Base-by-base conservation (phyloP, 2,113 vertebrate genomes). In the Lepisosteus oculatus region DNA sequence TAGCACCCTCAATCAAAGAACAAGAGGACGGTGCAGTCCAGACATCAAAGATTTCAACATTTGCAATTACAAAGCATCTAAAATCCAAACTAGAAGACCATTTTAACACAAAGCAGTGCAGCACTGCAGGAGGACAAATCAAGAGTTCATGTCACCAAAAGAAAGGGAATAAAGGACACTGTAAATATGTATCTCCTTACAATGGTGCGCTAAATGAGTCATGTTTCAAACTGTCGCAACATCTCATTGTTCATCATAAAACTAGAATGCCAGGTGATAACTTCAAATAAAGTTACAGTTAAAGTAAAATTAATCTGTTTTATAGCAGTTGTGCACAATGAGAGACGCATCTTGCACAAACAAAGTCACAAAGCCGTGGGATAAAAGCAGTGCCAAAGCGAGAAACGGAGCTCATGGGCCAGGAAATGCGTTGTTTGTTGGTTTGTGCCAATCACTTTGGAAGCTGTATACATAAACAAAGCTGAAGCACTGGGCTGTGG, bases 361-460 rank as follows among this genome's bases (percentile, higher is more conserved):
- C 47, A 6, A 9, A 9, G 47, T 51, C 9, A 51, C 47, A 51
- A 9, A 51, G 9, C 47, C 5, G 5, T 51, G 47, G 5, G 9
- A 51, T 6, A 51, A 5, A 51, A 9, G 47, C 47, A 51, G 9
- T 77, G 79, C 82, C 82, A 79, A 41, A 72, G 55, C 47, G 61
- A 69, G 64, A 81, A 29, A 74, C 75, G 54, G 61, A 68, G 63
- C 73, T 75, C 72, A 3, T 13, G 12, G 69, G 64, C 75, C 72
- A 74, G 71, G 82, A 83, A 86, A 78, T 76, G 77, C 77, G 71
- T 78, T 86, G 85, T 89, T 89, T 89, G 86, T 88, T 88, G 83
- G 80, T 87, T 86, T 83, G 81, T 88, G 88, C 83, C 85, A 87
- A 80, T 77, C 76, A 74, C 76, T 77, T 81, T 80, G 70, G 76